Conservation (phyloP, 2,113 vertebrate genomes). For the Hystrix cristata region DNA sequence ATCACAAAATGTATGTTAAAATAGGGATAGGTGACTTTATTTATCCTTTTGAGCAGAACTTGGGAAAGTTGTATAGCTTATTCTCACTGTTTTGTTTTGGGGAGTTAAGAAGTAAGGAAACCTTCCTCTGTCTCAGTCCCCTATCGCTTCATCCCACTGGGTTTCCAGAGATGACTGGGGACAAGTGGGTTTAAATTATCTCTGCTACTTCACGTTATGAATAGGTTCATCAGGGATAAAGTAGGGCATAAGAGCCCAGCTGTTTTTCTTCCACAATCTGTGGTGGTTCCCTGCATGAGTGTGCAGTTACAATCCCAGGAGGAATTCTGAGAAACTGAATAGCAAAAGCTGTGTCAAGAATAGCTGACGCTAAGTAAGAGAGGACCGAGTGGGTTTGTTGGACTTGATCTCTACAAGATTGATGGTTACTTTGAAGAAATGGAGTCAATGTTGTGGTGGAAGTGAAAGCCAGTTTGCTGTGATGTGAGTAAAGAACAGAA, state of each 20-base stretch:
- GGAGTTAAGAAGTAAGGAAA: slow-evolving; percentile 10
- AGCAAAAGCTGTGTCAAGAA: background rate
- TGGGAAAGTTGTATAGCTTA: slow-evolving; percentile 22
- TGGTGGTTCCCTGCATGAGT: background rate
- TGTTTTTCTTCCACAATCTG: background rate
- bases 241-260: background rate
- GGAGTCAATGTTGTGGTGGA: background rate
- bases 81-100: background rate
- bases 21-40: slow-evolving; percentile 43
- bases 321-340: background rate
- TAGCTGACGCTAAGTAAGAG: slow-evolving; percentile 14
- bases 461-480: background rate
- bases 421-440: background rate
- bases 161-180: background rate
- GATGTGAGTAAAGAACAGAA: background rate
- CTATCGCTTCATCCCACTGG: background rate
- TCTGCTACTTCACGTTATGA: background rate
- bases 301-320: background rate
- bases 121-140: background rate
- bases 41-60: slow-evolving; percentile 58
- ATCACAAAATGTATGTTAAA: slow-evolving; percentile 64
- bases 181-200: background rate
- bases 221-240: background rate
- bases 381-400: background rate
- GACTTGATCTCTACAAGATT: background rate